Evolutionary conservation across 2,113 vertebrate species (phyloP), one percentile per base, ranked within the genome.

Genomic region (Hippolais icterina): DNA sequence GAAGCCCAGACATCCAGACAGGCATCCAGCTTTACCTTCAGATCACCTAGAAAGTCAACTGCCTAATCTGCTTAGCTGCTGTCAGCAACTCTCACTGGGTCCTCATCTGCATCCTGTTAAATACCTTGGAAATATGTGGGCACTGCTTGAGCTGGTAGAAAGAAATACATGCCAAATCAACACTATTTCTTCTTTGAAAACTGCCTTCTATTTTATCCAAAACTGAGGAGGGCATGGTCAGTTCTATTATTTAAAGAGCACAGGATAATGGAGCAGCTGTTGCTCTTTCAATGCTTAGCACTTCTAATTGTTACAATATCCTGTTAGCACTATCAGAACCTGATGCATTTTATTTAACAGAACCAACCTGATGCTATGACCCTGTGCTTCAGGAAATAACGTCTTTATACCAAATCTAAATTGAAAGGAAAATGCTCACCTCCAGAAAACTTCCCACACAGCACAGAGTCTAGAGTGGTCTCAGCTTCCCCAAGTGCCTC

Each of bases 401-500:
- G 23, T n/a, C 18, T 59, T 54, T 7, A 20, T 1, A 70, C 5
- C 24, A 64, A 47, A 24, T 42, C 2, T 15, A 50, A 35, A 41
- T 50, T 18, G 29, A 47, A 85, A 80, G 39, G 31, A 74, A 69
- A 88, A 92, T 25, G 22, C 98, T 98, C 97, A 99, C 99, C 99
- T 94, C 98, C 74, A 83, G 98, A 98, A 95, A 99, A 99, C 82
- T 96, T 99, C 28, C 99, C 99, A 21, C 97, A 98, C 44, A 99
- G 97, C 50, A 98, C 98, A 39, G 98, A 99, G 87, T 99, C 98
- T 39, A 98, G 89, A 3, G 96, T 98, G 95, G 98, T 98, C 83
- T 99, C 99, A 97, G 98, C 99, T 95, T 99, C 99, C 39, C 98
- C 98, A 50, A 99, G 98, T 61, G 99, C 99, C 27, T 99, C 98